phyloP scores from a whole-genome alignment of 1,140 invertebrate species.

The Habropoda laboriosa region DNA sequence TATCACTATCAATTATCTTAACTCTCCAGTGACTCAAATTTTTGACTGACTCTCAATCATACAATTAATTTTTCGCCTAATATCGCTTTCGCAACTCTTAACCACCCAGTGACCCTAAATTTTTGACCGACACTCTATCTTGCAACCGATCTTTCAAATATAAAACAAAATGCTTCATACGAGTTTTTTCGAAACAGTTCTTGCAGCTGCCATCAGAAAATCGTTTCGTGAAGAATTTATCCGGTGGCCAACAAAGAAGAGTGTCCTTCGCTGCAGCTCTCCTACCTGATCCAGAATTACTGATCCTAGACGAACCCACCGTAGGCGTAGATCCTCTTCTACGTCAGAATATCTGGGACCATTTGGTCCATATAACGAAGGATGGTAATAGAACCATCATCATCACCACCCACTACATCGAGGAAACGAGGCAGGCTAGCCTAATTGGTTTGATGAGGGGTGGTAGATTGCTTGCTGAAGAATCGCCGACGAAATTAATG shows the following conservation, averaged over 20 bases:
- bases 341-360: conserved; percentile 96
- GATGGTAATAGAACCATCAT: conserved; percentile 95
- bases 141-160: no score
- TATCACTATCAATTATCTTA: no score
- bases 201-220: conserved; percentile 83
- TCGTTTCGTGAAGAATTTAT: conserved; percentile 91
- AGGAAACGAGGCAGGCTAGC: conserved; percentile 95
- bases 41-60: no score
- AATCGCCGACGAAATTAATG: conserved; percentile 91
- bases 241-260: conserved; percentile 94
- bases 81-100: no score
- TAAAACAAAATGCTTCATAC: background rate
- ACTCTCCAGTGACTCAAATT: no score
- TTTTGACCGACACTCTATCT: no score
- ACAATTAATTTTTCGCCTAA: no score
- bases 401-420: conserved; percentile 98
- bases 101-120: no score
- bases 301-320: conserved; percentile 97
- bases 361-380: conserved; percentile 93
- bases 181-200: conserved; percentile 69
- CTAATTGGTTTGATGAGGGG: conserved; percentile 96
- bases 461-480: conserved; percentile 94
- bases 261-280: conserved; percentile 94
- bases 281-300: conserved; percentile 93
- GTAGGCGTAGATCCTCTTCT: conserved; percentile 97